Evolutionary conservation across 2,113 vertebrate species (phyloP), one percentile per base, ranked within the genome.

Genomic region (Grantiella picta): DNA sequence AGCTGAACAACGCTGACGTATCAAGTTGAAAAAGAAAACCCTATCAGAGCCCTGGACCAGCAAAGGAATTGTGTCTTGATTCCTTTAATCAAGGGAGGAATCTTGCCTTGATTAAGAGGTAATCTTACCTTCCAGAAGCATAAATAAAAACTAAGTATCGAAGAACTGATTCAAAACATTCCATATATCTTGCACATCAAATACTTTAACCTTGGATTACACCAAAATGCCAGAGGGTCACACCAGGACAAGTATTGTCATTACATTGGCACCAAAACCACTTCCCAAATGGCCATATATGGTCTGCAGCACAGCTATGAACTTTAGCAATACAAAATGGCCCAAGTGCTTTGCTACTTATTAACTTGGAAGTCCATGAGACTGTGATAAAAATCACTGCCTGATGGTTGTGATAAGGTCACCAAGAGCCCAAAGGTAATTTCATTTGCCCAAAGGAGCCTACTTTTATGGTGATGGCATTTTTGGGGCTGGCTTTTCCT

Each of bases 381-480:
- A 4, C 40, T 1, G 2, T 0, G 3, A 76, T 79, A 68, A 93
- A 93, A 95, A 79, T 19, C 19, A 42, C 52, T 64, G n/a, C 60
- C 57, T 1, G 2, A 53, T 66, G 36, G 31, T 22, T 59, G 77
- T 68, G 85, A 42, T 87, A 54, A 88, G n/a, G n/a, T 76, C 56
- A 65, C 22, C 3, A 0, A 24, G 77, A 88, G 31, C 40, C 71
- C 66, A 81, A 84, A 47, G 73, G n/a, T 50, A 19, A 21, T 44
- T 89, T 57, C 4, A 6, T 49, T 50, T 81, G 36, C 50, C 45
- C 19, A 23, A 17, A 47, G n/a, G 20, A 66, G 38, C 89, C 96
- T 91, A 96, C 98, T 97, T 98, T 95, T 53, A 96, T 33, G 40
- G 98, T 97, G 54, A 97, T 27, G 96, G 95, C 70, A 72, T 88